A percentile compares a stretch with the other conserved stretches of the same genome.
Evolutionary conservation across 1,140 invertebrate species (phyloP).

Genomic region (Ceratina australensis): DNA sequence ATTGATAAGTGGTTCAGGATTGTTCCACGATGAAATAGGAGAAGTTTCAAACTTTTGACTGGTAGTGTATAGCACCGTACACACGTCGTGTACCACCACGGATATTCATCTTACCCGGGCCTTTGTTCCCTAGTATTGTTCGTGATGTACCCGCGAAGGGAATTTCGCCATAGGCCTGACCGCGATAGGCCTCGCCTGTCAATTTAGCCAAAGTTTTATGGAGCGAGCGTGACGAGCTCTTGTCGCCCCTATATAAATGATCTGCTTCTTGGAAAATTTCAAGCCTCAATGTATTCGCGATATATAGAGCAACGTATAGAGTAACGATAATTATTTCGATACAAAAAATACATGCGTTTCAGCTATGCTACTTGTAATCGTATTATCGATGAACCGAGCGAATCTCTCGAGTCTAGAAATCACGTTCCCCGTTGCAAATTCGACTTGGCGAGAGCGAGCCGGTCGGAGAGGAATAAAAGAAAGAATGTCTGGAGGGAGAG

Average conservation of each 20-base stretch:
- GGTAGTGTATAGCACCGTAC: constrained; percentile 28
- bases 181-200: constrained; percentile 44
- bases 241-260: constrained; percentile 3
- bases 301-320: too few relatives aligned
- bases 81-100: constrained; percentile 50
- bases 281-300: too few relatives aligned
- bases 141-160: constrained; percentile 9
- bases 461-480: neutral
- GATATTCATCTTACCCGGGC: constrained; percentile 58
- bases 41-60: too few relatives aligned
- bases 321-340: too few relatives aligned
- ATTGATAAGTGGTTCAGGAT: too few relatives aligned
- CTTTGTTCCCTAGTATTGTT: constrained; percentile 60
- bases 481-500: too few relatives aligned
- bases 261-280: too few relatives aligned
- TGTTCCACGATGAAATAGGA: too few relatives aligned
- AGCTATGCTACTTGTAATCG: too few relatives aligned
- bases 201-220: constrained; percentile 56
- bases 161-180: constrained; percentile 43
- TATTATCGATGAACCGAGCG: neutral
- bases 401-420: neutral
- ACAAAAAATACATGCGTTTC: too few relatives aligned
- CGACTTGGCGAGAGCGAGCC: neutral
- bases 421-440: too few relatives aligned
- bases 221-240: constrained; percentile 48